Percentiles rank a stretch among this genome's conserved stretches.
phyloP scores from a whole-genome alignment of 2,888 invertebrate species.

The Onthophagus sagittarius region DNA sequence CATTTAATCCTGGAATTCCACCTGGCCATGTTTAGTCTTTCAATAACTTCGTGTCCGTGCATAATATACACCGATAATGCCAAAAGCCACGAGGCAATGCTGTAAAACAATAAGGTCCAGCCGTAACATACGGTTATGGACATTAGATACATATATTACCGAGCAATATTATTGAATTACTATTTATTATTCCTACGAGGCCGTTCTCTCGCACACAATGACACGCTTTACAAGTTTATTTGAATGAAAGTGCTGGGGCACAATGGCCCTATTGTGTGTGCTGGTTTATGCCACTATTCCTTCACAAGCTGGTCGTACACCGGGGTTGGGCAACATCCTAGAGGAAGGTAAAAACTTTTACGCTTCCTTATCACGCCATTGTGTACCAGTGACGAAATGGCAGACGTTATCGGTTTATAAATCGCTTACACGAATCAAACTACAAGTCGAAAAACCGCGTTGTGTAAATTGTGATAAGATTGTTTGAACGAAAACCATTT shows the following conservation, averaged over 20 bases:
- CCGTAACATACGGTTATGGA: constrained; percentile 1
- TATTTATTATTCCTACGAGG: not conserved
- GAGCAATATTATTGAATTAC: constrained; percentile 4
- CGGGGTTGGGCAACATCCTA: not conserved
- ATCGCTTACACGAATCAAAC: not conserved
- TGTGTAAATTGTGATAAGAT: not conserved
- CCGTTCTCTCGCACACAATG: not conserved
- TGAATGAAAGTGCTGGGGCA: not conserved
- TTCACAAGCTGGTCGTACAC: not conserved
- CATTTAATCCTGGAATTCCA: not conserved
- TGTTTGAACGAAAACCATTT: not conserved
- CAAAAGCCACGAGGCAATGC: constrained; percentile 2
- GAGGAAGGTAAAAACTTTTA: not conserved
- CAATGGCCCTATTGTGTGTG: not conserved
- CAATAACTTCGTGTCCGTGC: not conserved
- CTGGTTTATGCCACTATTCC: not conserved
- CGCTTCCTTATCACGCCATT: not conserved
- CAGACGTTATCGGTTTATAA: not conserved
- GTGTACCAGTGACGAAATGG: not conserved
- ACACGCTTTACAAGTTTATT: not conserved
- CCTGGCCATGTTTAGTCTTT: not conserved
- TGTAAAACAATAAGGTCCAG: constrained; percentile 5
- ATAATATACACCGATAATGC: not conserved
- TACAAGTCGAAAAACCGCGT: not conserved
- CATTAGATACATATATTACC: constrained; percentile 8